phyloP scores from a whole-genome alignment of 2,113 vertebrate species.

The Heterotis niloticus region DNA sequence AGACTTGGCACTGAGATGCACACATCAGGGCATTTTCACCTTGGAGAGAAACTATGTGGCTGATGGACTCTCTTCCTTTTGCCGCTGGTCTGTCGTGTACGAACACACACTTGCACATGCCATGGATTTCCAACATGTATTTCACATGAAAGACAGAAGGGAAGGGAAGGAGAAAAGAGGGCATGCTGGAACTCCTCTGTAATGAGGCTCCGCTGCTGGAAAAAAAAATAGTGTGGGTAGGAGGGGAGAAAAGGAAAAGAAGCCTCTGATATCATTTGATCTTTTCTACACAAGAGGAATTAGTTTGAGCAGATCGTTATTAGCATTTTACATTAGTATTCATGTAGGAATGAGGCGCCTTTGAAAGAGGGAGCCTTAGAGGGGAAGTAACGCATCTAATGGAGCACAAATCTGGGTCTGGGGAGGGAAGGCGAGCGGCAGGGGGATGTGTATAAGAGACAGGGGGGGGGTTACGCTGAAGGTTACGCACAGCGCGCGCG shows the following conservation, averaged over 20 bases:
- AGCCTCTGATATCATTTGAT: conserved; percentile 33
- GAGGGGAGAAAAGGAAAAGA: background rate
- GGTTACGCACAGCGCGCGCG: conserved; percentile 29
- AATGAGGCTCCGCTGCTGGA: conserved; percentile 21
- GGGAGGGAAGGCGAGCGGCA: too few species aligned
- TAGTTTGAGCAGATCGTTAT: conserved; percentile 40
- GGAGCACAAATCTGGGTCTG: too few species aligned
- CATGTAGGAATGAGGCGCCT: conserved; percentile 19
- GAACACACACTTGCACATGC: background rate
- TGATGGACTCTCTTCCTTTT: background rate
- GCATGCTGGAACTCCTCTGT: conserved; percentile 16
- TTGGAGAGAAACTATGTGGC: background rate
- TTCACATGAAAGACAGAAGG: conserved; percentile 21
- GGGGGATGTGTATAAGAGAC: too few species aligned
- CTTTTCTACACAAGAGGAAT: conserved; percentile 35
- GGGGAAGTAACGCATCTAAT: background rate
- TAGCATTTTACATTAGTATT: conserved; percentile 38
- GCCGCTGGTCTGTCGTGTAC: background rate
- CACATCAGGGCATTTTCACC: conserved; percentile 8
- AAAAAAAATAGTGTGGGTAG: background rate
- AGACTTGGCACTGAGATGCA: background rate
- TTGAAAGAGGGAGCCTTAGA: background rate
- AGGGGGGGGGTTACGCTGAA: too few species aligned
- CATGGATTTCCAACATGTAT: conserved; percentile 11
- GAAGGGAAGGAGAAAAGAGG: conserved; percentile 1